These are phyloP conservation scores for Reinhardtius hippoglossoides DNA, from an alignment of 2,113 vertebrate genomes.

Conservation along the genomic window DNA sequence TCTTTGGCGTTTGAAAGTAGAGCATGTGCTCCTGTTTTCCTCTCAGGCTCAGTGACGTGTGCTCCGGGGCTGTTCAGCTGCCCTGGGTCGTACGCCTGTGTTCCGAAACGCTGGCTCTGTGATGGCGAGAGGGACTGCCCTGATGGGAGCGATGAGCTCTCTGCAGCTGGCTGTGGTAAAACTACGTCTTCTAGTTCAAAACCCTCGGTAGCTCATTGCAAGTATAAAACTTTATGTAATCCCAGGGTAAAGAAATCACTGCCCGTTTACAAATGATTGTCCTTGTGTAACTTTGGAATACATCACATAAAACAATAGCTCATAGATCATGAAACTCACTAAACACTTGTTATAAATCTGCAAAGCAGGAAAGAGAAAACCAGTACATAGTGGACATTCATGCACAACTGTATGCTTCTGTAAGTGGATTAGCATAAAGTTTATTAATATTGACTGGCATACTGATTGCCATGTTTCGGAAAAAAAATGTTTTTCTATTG, in stretches of 20 bases:
- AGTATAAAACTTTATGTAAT: neutral
- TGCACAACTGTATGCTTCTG: neutral
- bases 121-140: conserved; percentile 97
- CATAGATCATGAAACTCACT: conserved; percentile 1
- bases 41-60: conserved; percentile 91
- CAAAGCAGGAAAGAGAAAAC: no score
- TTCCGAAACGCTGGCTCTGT: conserved; percentile 95
- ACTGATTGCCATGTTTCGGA: neutral
- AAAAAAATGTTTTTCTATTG: conserved; percentile 11
- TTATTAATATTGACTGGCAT: neutral
- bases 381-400: neutral
- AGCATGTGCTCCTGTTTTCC: conserved; percentile 38
- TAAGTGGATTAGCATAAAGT: neutral
- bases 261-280: neutral
- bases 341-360: conserved; percentile 1
- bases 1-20: conserved; percentile 22
- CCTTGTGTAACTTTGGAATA: neutral
- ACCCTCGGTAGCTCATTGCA: conserved; percentile 1
- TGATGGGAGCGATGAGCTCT: conserved; percentile 94
- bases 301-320: neutral
- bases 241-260: neutral
- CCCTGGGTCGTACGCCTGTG: conserved; percentile 92
- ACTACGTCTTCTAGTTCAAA: neutral
- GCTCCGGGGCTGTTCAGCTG: conserved; percentile 93
- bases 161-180: conserved; percentile 94